These are phyloP conservation scores for Dioctria rufipes DNA, from an alignment of 2,888 invertebrate genomes.

Conservation along the genomic window DNA sequence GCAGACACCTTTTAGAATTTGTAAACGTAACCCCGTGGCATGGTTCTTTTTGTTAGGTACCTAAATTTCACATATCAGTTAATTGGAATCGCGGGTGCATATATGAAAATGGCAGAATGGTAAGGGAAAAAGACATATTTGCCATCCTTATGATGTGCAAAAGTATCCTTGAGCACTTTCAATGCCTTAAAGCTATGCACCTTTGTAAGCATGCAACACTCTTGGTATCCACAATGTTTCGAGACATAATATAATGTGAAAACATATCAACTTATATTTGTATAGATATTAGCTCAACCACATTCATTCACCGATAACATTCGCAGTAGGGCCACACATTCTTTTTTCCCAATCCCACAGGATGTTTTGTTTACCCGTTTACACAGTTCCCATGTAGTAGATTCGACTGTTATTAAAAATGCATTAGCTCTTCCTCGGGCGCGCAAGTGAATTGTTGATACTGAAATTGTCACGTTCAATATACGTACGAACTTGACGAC, in stretches of 20 bases:
- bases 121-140: slow-evolving; percentile 4
- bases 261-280: slow-evolving; percentile 26
- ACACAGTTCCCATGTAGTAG: background rate
- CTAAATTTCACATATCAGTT: slow-evolving; percentile 20
- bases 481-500: slow-evolving; percentile 41
- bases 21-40: no score
- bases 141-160: slow-evolving; percentile 10
- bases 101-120: slow-evolving; percentile 13
- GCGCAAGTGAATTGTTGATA: slow-evolving; percentile 30
- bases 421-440: slow-evolving; percentile 50
- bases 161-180: slow-evolving; percentile 30
- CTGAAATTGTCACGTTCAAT: slow-evolving; percentile 56
- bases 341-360: background rate
- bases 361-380: slow-evolving; percentile 23
- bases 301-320: background rate
- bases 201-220: slow-evolving; percentile 10
- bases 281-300: background rate
- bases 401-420: slow-evolving; percentile 56
- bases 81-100: slow-evolving; percentile 33
- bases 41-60: background rate
- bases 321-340: no score
- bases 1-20: no score
- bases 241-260: slow-evolving; percentile 8
- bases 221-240: background rate
- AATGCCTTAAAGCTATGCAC: background rate